Conservation (phyloP, 2,797 vertebrate species). For the Alca torda region DNA sequence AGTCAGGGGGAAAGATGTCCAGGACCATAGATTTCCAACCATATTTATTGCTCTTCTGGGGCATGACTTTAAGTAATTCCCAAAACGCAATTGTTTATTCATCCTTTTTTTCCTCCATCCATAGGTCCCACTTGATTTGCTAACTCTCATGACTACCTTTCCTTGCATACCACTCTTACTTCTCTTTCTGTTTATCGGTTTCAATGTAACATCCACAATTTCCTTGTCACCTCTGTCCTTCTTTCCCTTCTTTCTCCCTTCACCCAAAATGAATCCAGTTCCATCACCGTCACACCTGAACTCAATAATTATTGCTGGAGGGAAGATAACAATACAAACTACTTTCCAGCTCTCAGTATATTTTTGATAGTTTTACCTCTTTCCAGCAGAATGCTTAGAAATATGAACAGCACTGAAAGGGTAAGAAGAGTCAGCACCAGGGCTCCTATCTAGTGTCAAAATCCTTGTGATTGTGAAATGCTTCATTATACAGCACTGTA, state of each 20-base stretch:
- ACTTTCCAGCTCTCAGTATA: neutral
- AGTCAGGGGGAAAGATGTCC: accelerated
- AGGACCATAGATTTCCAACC: neutral
- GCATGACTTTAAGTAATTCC: neutral
- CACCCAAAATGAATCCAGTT: neutral
- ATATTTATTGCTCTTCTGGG: neutral
- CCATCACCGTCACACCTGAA: neutral
- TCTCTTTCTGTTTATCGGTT: neutral
- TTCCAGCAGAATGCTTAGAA: neutral
- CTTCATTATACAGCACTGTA: neutral
- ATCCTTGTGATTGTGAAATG: neutral
- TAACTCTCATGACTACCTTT: neutral
- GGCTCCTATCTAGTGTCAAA: neutral
- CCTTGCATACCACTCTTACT: neutral
- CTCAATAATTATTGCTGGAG: neutral
- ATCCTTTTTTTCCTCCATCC: neutral
- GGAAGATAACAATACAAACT: neutral
- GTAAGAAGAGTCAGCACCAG: neutral
- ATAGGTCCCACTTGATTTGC: neutral
- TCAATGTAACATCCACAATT: neutral
- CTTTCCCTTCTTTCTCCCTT: neutral
- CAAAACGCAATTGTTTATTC: neutral
- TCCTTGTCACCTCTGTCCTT: neutral
- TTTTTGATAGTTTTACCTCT: neutral
- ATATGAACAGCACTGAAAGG: neutral